Percentiles rank a stretch among this genome's conserved stretches.
Evolutionary conservation across 1,140 invertebrate genomes (phyloP).

Genomic region (Aphaenogaster floridana): DNA sequence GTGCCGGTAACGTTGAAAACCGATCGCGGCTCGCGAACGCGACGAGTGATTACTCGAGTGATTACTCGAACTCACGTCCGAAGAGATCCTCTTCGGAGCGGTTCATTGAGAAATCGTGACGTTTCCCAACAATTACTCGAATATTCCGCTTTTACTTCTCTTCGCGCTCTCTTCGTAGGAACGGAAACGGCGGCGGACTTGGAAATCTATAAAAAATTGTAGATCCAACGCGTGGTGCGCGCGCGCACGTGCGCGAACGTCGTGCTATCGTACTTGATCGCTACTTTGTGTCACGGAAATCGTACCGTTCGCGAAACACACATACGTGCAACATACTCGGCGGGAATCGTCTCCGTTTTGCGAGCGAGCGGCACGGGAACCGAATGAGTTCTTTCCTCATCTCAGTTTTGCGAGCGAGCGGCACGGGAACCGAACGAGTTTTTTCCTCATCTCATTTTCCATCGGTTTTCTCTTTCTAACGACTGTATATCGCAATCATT

Average conservation of each 20-base stretch:
- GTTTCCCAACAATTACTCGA: not conserved
- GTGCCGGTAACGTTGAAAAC: not conserved
- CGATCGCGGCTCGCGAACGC: not conserved
- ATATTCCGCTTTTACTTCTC: slow-evolving; percentile 15
- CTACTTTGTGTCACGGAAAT: not conserved
- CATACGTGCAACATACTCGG: not conserved
- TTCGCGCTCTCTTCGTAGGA: not conserved
- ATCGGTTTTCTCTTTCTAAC: slow-evolving; percentile 15
- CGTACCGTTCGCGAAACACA: not conserved
- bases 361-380: not conserved
- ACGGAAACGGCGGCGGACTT: not conserved
- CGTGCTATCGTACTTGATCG: not conserved
- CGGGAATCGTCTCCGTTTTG: not conserved
- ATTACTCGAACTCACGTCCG: not conserved
- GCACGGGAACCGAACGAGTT: not conserved
- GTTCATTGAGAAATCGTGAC: slow-evolving; percentile 23
- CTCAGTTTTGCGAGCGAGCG: not conserved
- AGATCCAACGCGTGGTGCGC: not conserved
- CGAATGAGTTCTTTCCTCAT: not conserved
- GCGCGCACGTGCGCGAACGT: not conserved
- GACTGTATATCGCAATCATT: not conserved
- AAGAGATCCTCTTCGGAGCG: not conserved
- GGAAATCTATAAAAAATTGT: slow-evolving; percentile 22
- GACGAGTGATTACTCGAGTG: not conserved
- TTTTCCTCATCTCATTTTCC: not conserved